These are phyloP conservation scores for Diorhabda elongata DNA, from an alignment of 1,140 invertebrate species.

Conservation along the genomic window DNA sequence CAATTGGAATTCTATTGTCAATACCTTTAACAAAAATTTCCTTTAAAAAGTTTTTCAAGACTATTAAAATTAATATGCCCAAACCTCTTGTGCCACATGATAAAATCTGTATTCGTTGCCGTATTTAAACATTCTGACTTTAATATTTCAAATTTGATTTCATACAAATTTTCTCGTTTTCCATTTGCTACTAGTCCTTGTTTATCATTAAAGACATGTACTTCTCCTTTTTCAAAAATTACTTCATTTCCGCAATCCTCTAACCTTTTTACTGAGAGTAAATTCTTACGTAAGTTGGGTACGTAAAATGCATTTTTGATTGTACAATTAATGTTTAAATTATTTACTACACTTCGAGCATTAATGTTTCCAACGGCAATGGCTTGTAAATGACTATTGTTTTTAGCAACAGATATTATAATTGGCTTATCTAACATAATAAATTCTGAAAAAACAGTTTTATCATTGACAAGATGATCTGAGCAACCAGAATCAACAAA, in stretches of 20 bases:
- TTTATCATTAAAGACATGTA: background rate
- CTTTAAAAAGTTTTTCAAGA: constrained; percentile 21
- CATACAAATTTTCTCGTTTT: constrained; percentile 13
- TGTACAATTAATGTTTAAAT: background rate
- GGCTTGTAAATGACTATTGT: constrained; percentile 6
- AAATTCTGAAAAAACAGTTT: background rate
- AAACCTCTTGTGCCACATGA: constrained; percentile 26
- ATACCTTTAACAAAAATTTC: too few relatives aligned
- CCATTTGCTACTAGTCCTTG: constrained; percentile 1
- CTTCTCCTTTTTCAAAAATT: constrained; percentile 9
- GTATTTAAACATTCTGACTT: constrained; percentile 8
- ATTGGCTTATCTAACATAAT: background rate
- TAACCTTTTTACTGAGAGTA: constrained; percentile 8
- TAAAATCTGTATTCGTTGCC: constrained; percentile 6
- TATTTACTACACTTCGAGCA: background rate
- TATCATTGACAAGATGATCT: background rate
- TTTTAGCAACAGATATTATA: constrained; percentile 4
- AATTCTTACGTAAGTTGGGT: background rate
- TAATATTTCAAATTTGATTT: constrained; percentile 11
- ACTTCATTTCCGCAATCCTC: background rate
- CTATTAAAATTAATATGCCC: constrained; percentile 23
- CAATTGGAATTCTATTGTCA: constrained; percentile 5
- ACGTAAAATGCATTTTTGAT: constrained; percentile 10
- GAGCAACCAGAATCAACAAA: background rate
- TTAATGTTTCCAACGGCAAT: constrained; percentile 2